Base-by-base conservation (phyloP, 2,113 vertebrate genomes). In the Thalassoma bifasciatum region DNA sequence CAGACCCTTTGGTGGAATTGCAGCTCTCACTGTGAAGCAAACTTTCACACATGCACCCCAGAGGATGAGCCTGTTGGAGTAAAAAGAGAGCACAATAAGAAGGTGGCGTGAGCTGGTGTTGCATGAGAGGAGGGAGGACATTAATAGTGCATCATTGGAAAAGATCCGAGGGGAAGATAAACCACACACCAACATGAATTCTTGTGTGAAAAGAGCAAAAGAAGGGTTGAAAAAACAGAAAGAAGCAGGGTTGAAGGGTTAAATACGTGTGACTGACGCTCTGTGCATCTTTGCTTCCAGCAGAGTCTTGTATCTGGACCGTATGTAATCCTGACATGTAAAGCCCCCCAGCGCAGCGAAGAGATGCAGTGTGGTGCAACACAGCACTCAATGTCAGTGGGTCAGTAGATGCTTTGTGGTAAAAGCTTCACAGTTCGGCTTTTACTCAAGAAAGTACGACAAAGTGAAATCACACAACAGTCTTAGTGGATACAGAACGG, bases 281-380 rank as follows among this genome's bases (percentile, higher is more conserved):
- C 63, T 56, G 14, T 76, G 38, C 67, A 54, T 50, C 19, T 63
- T 63, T 69, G 64, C 83, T 42, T 42, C 34, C 13, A 73, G 63
- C 59, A 62, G 75, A 57, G 44, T 70, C 38, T 62, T 67, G 24
- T 49, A 72, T 69, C 38, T 66, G 60, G 38, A 77, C 62, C 19
- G 36, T 66, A 52, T 85, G 44, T 77, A 87, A 88, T 78, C 34
- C 30, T 36, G 21, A 26, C 40, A 61, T 37, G 46, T 66, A 59
- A 75, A 36, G 12, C 47, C 68, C 19, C 7, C 75, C 77, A 58
- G 21, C 50, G 34, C 34, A 62, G 13, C 52, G 40, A 63, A 74
- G 54, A 10, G 19, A 72, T 77, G 56, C 46, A 10, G 24, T 56
- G 64, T 52, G 16, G 58, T 51, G 54, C 37, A 75, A 42, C 38